Conservation (phyloP, 2,888 invertebrate species). For the Hanleya hanleyi region DNA sequence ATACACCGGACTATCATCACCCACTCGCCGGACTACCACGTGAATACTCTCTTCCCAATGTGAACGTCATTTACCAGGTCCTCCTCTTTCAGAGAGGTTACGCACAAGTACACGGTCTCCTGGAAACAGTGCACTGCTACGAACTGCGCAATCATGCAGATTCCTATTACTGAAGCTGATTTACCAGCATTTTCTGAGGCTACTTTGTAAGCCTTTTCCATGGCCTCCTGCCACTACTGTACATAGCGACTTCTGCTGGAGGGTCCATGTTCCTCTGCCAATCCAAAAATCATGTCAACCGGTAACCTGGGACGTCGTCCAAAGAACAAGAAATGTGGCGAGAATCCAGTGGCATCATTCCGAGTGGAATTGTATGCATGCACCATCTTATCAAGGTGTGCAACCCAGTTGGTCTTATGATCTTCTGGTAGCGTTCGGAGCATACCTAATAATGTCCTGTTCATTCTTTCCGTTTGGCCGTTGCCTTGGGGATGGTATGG, state of each 20-base stretch:
- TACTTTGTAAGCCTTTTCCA: slow-evolving; percentile 28
- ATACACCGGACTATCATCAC: slow-evolving; percentile 18
- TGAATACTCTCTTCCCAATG: background rate
- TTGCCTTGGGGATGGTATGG: slow-evolving; percentile 19
- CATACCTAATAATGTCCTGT: slow-evolving; percentile 23
- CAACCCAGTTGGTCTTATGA: background rate
- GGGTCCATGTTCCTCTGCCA: background rate
- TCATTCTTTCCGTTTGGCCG: no score
- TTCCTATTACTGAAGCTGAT: background rate
- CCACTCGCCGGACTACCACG: slow-evolving; percentile 29
- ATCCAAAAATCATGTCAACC: slow-evolving; percentile 19
- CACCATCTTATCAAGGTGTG: background rate
- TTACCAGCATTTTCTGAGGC: slow-evolving; percentile 22
- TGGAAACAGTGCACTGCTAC: slow-evolving; percentile 8
- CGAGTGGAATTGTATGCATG: slow-evolving; percentile 3
- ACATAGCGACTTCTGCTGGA: slow-evolving; percentile 15
- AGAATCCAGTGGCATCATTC: background rate
- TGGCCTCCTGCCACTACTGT: slow-evolving; percentile 18
- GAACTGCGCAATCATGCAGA: background rate
- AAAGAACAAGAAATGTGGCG: background rate
- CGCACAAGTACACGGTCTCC: background rate
- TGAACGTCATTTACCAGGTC: background rate
- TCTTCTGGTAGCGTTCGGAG: slow-evolving; percentile 6
- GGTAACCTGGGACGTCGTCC: slow-evolving; percentile 8
- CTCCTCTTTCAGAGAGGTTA: slow-evolving; percentile 19